Conservation (phyloP, 2,797 vertebrate genomes). For the Streptopelia turtur region DNA sequence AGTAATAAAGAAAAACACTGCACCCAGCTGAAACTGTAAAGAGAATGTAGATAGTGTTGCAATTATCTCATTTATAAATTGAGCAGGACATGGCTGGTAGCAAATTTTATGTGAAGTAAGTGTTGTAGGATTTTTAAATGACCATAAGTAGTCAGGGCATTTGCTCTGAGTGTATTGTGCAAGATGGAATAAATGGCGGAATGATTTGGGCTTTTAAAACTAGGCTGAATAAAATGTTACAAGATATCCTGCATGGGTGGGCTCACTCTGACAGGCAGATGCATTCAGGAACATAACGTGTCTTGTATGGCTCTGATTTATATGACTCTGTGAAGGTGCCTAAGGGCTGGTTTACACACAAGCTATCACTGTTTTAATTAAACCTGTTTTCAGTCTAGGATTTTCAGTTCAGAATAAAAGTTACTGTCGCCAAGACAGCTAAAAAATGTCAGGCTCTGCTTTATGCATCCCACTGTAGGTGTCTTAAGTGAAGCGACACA, state of each 20-base stretch:
- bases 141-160: constrained; percentile 39
- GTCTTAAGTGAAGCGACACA: background rate
- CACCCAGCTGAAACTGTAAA: constrained; percentile 11
- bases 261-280: constrained; percentile 64
- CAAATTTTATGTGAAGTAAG: constrained; percentile 20
- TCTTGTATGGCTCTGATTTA: constrained; percentile 48
- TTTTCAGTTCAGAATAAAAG: constrained; percentile 45
- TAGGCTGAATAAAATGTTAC: constrained; percentile 49
- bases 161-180: constrained; percentile 34
- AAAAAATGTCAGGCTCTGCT: constrained; percentile 26
- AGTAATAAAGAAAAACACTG: background rate
- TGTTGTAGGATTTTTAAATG: constrained; percentile 36
- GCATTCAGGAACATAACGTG: constrained; percentile 30
- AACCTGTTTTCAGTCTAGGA: constrained; percentile 53
- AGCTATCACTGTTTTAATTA: constrained; percentile 68
- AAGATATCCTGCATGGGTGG: constrained; percentile 50
- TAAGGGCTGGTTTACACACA: constrained; percentile 60
- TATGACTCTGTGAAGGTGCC: constrained; percentile 50
- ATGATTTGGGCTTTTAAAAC: constrained; percentile 60
- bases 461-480: background rate
- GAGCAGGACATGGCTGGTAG: constrained; percentile 20
- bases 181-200: constrained; percentile 59
- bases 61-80: constrained; percentile 42
- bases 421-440: constrained; percentile 29
- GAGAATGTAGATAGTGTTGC: constrained; percentile 1